Evolutionary conservation across 2,797 vertebrate genomes (phyloP), one percentile per base, ranked within the genome.

Genomic region (Loris lydekkerianus): DNA sequence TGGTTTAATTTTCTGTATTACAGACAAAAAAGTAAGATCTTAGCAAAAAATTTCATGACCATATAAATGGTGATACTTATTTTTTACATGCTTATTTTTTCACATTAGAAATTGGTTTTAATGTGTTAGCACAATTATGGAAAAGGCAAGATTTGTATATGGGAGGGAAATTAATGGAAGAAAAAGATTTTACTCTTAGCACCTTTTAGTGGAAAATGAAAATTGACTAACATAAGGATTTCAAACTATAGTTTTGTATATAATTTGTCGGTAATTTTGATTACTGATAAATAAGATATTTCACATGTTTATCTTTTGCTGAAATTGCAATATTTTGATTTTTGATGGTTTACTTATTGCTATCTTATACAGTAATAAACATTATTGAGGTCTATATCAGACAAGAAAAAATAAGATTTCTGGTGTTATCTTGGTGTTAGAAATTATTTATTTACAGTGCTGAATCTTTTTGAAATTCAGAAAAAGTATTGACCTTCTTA

Each of bases 101-200:
- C 8, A n/a, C 86, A 67, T 86, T 93, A 73, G 65, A 95, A 95
- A 81, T 91, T 94, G 25, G 10, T 94, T 95, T 93, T 89, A 86
- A 84, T 15, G 29, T 69, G 17, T 78, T 89, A 95, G 46, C 67
- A 78, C 85, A 93, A 96, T 73, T 46, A 78, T 49, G 25, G 49
- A 4, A 56, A 91, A 93, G 18, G 75, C 69, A 77, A 83, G 40
- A 25, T 92, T 58, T 91, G 13, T 80, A 72, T 46, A 1, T 49
- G 11, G 37, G 25, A 53, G 49, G 46, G 40, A 60, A 78, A 85
- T 81, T 72, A 92, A 58, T 89, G 58, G 27, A 95, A 80, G 49
- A 70, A 56, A 94, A 82, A 53, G 34, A 67, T 31, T 21, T 53
- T 81, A 17, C 9, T 90, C 17, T 81, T 94, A 80, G 27, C 23